Conservation (phyloP, 2,888 invertebrate species). For the Rotaria sp. region DNA sequence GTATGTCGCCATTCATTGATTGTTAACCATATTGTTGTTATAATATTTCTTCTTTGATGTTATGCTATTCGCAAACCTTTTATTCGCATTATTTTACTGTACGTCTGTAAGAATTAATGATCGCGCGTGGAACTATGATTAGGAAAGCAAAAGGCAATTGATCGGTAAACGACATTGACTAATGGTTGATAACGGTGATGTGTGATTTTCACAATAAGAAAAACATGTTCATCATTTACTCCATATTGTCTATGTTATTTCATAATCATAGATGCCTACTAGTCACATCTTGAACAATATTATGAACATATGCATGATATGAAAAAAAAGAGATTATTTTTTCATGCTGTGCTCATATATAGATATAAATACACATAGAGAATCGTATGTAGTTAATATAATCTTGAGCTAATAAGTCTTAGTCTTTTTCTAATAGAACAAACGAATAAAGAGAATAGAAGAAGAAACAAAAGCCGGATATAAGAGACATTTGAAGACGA, state of each 20-base stretch:
- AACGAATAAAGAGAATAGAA: neutral
- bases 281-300: conserved; percentile 8
- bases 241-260: conserved; percentile 3
- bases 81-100: neutral
- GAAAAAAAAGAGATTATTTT: neutral
- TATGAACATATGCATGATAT: neutral
- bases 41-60: neutral
- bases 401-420: neutral
- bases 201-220: neutral
- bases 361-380: neutral
- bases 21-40: neutral
- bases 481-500: neutral
- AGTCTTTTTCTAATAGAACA: neutral
- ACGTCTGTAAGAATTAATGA: neutral
- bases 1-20: neutral
- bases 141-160: neutral
- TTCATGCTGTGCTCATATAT: neutral
- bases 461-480: too few relatives aligned
- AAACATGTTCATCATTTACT: conserved; percentile 22
- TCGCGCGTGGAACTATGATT: neutral
- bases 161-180: neutral
- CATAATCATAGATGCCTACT: neutral
- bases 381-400: neutral
- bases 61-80: neutral
- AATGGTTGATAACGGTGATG: neutral